Percentiles rank a stretch among this genome's conserved stretches.
Evolutionary conservation across 2,888 invertebrate genomes (phyloP).

Genomic region (Gastracanthus pulcherrimus): DNA sequence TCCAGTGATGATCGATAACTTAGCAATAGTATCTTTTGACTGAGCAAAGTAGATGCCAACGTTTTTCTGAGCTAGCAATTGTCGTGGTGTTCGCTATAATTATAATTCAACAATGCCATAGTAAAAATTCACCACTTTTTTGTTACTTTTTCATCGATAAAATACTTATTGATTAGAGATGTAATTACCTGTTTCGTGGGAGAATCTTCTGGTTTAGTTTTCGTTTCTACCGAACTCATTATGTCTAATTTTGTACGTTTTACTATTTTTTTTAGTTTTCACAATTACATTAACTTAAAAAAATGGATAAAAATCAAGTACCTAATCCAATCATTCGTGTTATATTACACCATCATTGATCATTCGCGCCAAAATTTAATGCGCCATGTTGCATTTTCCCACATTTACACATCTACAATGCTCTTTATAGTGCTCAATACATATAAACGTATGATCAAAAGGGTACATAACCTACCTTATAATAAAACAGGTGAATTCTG

Average conservation of each 20-base stretch:
- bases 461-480: no score
- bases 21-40: slow-evolving; percentile 21
- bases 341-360: not conserved
- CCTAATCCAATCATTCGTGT: not conserved
- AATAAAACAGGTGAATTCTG: no score
- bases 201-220: not conserved
- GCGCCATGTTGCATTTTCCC: slow-evolving; percentile 5
- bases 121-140: not conserved
- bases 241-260: not conserved
- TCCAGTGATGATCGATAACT: not conserved
- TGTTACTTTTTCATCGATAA: not conserved
- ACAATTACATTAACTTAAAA: not conserved
- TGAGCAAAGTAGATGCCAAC: slow-evolving; percentile 44
- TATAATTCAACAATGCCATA: not conserved
- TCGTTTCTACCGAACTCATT: slow-evolving; percentile 12
- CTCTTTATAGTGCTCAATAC: no score
- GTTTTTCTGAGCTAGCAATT: slow-evolving; percentile 40
- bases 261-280: not conserved
- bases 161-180: not conserved
- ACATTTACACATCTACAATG: not conserved
- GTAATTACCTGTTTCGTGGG: slow-evolving; percentile 45
- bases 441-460: no score
- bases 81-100: slow-evolving; percentile 47
- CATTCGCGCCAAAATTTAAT: slow-evolving; percentile 45
- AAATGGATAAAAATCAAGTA: not conserved